These are phyloP conservation scores for Chrysina gloriosa DNA, from an alignment of 2,888 invertebrate genomes.

Conservation along the genomic window DNA sequence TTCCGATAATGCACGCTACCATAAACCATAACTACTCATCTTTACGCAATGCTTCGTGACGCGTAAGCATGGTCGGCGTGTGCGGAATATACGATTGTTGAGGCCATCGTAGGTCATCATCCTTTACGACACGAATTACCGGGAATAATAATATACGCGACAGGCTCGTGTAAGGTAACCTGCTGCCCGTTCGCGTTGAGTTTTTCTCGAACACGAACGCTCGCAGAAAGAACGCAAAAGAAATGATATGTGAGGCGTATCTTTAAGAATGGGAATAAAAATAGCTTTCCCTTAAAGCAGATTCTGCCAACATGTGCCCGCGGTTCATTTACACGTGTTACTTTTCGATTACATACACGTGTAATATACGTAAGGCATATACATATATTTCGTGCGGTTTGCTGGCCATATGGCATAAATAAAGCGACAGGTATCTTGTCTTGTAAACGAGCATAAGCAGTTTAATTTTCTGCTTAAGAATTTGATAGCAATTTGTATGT, in stretches of 20 bases:
- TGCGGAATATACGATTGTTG: slow-evolving; percentile 14
- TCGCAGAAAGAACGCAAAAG: slow-evolving; percentile 10
- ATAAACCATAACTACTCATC: slow-evolving; percentile 4
- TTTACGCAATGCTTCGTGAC: slow-evolving; percentile 5
- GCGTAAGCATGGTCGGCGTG: slow-evolving; percentile 1
- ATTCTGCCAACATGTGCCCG: slow-evolving; percentile 13
- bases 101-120: slow-evolving; percentile 30
- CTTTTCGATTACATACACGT: slow-evolving; percentile 15
- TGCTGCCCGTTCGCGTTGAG: neutral
- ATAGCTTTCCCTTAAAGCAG: slow-evolving; percentile 27
- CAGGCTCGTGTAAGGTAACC: slow-evolving; percentile 26
- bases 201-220: neutral
- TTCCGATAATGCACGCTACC: neutral
- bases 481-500: neutral
- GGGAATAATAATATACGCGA: slow-evolving; percentile 18
- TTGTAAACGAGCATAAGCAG: neutral
- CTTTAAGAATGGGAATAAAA: slow-evolving; percentile 12
- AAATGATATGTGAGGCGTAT: slow-evolving; percentile 20
- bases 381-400: slow-evolving; percentile 3
- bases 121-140: slow-evolving; percentile 26
- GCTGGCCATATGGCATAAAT: neutral
- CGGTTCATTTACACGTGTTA: slow-evolving; percentile 16
- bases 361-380: neutral
- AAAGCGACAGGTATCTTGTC: neutral
- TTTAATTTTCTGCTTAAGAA: slow-evolving; percentile 15